Evolutionary conservation across 2,888 invertebrate genomes (phyloP).

Genomic region (Chrysina gloriosa): DNA sequence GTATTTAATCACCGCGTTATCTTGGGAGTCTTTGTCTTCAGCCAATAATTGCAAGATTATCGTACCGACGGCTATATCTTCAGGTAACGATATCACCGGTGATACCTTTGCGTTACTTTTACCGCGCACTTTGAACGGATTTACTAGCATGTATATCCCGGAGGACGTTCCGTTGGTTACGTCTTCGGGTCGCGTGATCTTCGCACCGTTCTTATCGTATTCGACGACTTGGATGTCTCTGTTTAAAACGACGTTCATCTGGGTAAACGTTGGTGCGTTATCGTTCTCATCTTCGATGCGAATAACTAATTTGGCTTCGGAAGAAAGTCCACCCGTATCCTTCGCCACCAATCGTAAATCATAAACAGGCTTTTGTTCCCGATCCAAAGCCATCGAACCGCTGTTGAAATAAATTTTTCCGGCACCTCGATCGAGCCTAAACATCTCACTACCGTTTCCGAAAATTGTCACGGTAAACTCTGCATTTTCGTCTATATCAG

Average conservation of each 20-base stretch:
- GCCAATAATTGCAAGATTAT: conserved; percentile 78
- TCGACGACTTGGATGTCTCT: conserved; percentile 76
- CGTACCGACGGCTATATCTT: conserved; percentile 78
- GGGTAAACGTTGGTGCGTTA: conserved; percentile 78
- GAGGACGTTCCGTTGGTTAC: conserved; percentile 49
- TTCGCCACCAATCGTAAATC: conserved; percentile 78
- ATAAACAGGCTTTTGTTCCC: conserved; percentile 78
- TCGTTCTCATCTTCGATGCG: conserved; percentile 84
- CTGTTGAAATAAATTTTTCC: conserved; percentile 73
- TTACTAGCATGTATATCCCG: conserved; percentile 55
- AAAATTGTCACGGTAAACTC: conserved; percentile 76
- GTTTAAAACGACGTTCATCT: conserved; percentile 77
- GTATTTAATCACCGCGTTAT: conserved; percentile 79
- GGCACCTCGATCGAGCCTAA: conserved; percentile 73
- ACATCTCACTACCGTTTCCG: conserved; percentile 82
- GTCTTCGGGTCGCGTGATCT: conserved; percentile 66
- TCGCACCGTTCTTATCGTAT: conserved; percentile 69
- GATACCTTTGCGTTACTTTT: conserved; percentile 58
- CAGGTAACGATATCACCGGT: conserved; percentile 77
- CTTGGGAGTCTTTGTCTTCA: conserved; percentile 77
- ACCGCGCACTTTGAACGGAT: conserved; percentile 55
- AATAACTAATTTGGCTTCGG: conserved; percentile 79
- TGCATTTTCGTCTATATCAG: conserved; percentile 77
- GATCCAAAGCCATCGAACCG: conserved; percentile 69
- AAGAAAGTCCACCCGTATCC: conserved; percentile 81